Percentiles rank a stretch among this genome's conserved stretches.
These are phyloP conservation scores for Drosophila fungiperda DNA, from an alignment of 2,888 invertebrate species.

Conservation along the genomic window DNA sequence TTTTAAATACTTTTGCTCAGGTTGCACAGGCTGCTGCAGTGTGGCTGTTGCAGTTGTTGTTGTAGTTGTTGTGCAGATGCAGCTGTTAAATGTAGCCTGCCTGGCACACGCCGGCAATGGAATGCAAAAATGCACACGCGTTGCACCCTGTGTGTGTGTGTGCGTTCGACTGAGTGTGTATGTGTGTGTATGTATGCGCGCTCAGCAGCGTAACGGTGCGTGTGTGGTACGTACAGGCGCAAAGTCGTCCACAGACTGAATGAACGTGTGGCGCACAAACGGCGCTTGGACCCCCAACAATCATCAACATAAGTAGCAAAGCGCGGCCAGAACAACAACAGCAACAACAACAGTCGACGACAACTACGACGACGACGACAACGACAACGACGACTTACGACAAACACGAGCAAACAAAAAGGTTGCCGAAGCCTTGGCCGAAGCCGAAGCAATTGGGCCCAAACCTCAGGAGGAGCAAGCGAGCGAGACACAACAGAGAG, in stretches of 20 bases:
- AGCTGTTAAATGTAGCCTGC: constrained; percentile 64
- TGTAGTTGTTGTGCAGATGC: constrained; percentile 40
- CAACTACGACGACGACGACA: constrained; percentile 37
- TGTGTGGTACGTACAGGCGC: constrained; percentile 82
- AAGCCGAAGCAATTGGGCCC: constrained; percentile 58
- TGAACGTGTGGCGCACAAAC: constrained; percentile 80
- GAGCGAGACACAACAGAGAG: constrained; percentile 45
- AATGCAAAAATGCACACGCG: constrained; percentile 66
- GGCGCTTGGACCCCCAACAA: constrained; percentile 82
- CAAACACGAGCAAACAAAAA: constrained; percentile 77
- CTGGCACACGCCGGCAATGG: constrained; percentile 73
- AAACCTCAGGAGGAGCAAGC: constrained; percentile 70
- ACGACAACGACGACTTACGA: constrained; percentile 70
- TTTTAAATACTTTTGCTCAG: constrained; percentile 46
- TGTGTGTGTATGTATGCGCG: constrained; percentile 45
- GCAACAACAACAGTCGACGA: constrained; percentile 47
- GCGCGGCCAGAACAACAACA: constrained; percentile 59
- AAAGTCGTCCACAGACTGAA: constrained; percentile 84
- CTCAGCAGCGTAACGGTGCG: constrained; percentile 64
- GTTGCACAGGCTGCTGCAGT: constrained; percentile 35
- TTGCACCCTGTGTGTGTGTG: constrained; percentile 25
- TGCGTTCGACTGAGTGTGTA: constrained; percentile 24
- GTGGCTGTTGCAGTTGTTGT: constrained; percentile 27
- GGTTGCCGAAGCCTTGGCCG: constrained; percentile 64
- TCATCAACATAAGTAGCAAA: constrained; percentile 76